Percentiles rank a stretch among this genome's conserved stretches.
Conservation (phyloP, 2,797 vertebrate species). For the Mormyrus hasselquistii region DNA sequence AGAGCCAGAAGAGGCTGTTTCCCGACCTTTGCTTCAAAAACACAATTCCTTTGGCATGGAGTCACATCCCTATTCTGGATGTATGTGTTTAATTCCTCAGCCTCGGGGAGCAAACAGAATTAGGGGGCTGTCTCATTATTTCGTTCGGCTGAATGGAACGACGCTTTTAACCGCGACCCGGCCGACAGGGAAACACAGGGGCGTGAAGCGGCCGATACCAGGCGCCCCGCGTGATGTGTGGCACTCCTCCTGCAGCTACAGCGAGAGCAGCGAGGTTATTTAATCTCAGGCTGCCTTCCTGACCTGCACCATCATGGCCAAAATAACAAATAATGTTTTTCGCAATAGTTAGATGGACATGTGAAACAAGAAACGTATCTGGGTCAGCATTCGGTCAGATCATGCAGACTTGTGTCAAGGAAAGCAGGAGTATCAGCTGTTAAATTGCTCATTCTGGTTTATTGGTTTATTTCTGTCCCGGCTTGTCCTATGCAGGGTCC, state of each 20-base stretch:
- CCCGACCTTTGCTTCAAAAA: not conserved
- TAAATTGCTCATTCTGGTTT: not conserved
- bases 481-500: not conserved
- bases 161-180: not conserved
- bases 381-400: not conserved
- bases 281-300: not conserved
- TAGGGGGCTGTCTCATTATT: slow-evolving; percentile 8
- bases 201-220: not conserved
- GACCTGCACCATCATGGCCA: not conserved
- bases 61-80: slow-evolving; percentile 1
- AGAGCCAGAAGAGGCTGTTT: not conserved
- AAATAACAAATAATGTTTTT: not conserved
- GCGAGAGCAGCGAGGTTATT: not conserved
- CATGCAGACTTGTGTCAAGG: not conserved
- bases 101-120: not conserved
- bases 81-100: not conserved
- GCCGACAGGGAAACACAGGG: not conserved
- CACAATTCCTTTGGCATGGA: not conserved
- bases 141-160: not conserved
- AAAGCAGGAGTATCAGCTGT: not conserved
- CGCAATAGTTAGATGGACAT: not conserved
- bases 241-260: not conserved
- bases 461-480: not conserved
- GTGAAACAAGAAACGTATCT: not conserved
- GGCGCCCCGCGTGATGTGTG: not conserved